Conservation (phyloP, 2,888 invertebrate genomes). For the Tortricodes alternella region DNA sequence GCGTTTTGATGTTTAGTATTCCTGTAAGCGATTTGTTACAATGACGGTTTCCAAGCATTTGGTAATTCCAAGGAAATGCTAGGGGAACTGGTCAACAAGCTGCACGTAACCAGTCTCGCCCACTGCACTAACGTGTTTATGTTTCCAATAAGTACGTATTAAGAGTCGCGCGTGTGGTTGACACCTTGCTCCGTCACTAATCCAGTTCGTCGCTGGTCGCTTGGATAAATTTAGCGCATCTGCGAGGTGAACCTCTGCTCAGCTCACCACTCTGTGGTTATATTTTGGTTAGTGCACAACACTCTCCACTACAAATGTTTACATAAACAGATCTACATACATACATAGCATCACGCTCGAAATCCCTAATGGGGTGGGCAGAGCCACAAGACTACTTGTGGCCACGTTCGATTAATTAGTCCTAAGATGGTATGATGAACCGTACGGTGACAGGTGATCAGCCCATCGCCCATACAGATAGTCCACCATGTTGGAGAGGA, state of each 20-base stretch:
- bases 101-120: conserved; percentile 25
- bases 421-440: too few species aligned
- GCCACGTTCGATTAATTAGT: too few species aligned
- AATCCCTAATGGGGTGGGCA: too few species aligned
- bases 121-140: conserved; percentile 39
- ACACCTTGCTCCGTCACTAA: conserved; percentile 63
- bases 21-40: conserved; percentile 2
- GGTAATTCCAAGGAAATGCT: conserved; percentile 17
- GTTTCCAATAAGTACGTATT: conserved; percentile 45
- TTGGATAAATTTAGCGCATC: conserved; percentile 70
- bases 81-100: conserved; percentile 21
- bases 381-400: too few species aligned
- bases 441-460: too few species aligned
- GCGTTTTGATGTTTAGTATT: neutral
- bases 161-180: conserved; percentile 52
- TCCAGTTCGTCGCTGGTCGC: conserved; percentile 46
- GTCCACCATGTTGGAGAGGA: too few species aligned
- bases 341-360: too few species aligned
- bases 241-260: conserved; percentile 62
- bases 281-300: conserved; percentile 55
- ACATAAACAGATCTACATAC: conserved; percentile 28
- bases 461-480: too few species aligned
- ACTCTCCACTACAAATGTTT: conserved; percentile 18
- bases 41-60: conserved; percentile 2
- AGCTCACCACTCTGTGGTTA: conserved; percentile 61